phyloP scores from a whole-genome alignment of 2,797 vertebrate species.

The Macroramphosus scolopax region DNA sequence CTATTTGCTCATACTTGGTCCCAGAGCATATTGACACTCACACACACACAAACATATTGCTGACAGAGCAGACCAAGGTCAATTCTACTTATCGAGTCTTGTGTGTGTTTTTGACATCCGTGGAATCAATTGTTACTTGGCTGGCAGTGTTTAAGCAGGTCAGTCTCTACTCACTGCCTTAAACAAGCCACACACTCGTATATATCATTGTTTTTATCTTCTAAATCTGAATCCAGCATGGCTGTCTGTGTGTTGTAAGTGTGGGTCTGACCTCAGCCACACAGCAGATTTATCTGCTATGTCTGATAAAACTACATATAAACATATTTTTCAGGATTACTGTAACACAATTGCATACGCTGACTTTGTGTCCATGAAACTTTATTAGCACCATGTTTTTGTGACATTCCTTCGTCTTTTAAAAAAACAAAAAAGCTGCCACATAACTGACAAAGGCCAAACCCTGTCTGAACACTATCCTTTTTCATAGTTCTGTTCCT shows the following conservation, averaged over 20 bases:
- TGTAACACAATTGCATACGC: conserved; percentile 17
- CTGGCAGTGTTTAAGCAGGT: neutral
- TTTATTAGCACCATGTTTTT: conserved; percentile 8
- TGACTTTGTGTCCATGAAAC: conserved; percentile 29
- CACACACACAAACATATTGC: neutral
- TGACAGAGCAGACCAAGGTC: conserved; percentile 14
- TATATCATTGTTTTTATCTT: neutral
- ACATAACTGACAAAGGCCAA: too few relatives aligned
- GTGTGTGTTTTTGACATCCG: conserved; percentile 15
- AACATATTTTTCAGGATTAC: conserved; percentile 35
- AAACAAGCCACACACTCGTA: too few relatives aligned
- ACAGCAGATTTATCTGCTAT: conserved; percentile 19
- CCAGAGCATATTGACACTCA: conserved; percentile 24
- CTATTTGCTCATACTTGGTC: conserved; percentile 25
- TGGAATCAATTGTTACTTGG: conserved; percentile 7
- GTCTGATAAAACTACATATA: conserved; percentile 7
- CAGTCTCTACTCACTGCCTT: neutral
- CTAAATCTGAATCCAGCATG: neutral
- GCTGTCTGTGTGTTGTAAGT: too few relatives aligned
- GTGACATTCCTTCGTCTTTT: conserved; percentile 23
- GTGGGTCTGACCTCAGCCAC: conserved; percentile 6
- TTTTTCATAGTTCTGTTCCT: too few relatives aligned
- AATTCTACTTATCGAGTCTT: neutral
- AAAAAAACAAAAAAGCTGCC: conserved; percentile 4
- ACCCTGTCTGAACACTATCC: neutral